Percentiles rank a stretch among this genome's conserved stretches.
Conservation (phyloP, 2,797 vertebrate species). For the Helarctos malayanus region DNA sequence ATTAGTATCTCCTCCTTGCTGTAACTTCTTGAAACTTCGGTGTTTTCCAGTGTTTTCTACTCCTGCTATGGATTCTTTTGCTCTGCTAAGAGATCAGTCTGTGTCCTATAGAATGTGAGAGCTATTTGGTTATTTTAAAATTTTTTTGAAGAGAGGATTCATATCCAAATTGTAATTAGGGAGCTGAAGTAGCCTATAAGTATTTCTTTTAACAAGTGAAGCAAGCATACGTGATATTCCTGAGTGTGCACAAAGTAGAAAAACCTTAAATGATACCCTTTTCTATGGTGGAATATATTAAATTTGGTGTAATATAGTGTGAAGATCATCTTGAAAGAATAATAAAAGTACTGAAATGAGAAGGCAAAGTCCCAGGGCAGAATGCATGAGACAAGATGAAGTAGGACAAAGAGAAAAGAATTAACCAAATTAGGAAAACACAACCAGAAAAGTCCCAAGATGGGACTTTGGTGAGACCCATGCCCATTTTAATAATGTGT, state of each 20-base stretch:
- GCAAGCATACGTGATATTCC: neutral
- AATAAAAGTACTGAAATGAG: neutral
- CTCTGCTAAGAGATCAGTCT: slow-evolving; percentile 1
- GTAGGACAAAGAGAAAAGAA: neutral
- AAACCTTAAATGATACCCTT: neutral
- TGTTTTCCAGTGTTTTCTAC: neutral
- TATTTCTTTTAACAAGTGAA: slow-evolving; percentile 64
- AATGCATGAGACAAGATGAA: neutral
- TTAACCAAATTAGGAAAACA: neutral
- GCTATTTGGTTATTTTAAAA: neutral
- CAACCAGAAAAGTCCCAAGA: neutral
- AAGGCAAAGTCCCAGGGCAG: neutral
- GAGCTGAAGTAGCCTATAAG: slow-evolving; percentile 10
- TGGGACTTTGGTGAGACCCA: neutral
- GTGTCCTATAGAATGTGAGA: neutral
- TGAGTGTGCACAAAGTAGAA: neutral
- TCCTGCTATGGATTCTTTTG: neutral
- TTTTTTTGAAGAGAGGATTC: neutral
- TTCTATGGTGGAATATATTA: slow-evolving; percentile 30
- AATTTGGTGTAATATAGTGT: slow-evolving; percentile 8
- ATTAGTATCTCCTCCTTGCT: neutral
- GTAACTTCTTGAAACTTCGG: neutral
- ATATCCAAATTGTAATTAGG: slow-evolving; percentile 40
- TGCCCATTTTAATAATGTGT: neutral
- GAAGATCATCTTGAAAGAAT: slow-evolving; percentile 22